phyloP scores from a whole-genome alignment of 2,113 vertebrate species.

The Odocoileus virginianus region DNA sequence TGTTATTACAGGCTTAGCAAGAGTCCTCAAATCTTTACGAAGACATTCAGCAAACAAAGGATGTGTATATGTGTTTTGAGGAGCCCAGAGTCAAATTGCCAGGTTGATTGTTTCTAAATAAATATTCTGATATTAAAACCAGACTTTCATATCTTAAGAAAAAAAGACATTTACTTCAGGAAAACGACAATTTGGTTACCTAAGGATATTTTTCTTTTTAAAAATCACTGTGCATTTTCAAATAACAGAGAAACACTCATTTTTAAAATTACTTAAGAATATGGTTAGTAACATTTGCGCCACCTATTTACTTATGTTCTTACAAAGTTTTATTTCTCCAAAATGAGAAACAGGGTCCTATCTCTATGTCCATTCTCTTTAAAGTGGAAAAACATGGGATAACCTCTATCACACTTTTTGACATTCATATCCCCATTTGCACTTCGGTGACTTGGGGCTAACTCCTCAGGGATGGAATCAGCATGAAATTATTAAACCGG shows the following conservation, averaged over 20 bases:
- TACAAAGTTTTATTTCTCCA: background rate
- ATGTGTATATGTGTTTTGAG: slow-evolving; percentile 22
- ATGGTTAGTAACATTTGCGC: background rate
- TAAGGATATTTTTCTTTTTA: background rate
- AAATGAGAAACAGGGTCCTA: slow-evolving; percentile 24
- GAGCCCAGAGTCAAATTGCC: slow-evolving; percentile 14
- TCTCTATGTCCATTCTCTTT: slow-evolving; percentile 21
- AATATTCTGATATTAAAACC: slow-evolving; percentile 53
- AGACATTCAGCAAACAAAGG: slow-evolving; percentile 39
- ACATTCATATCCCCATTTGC: slow-evolving; percentile 56
- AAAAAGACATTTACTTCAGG: background rate
- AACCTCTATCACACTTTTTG: slow-evolving; percentile 34
- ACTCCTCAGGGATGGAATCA: slow-evolving; percentile 19
- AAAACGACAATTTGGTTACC: slow-evolving; percentile 28
- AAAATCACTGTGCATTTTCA: slow-evolving; percentile 10
- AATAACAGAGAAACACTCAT: background rate
- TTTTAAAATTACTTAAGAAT: slow-evolving; percentile 2
- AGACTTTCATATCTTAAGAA: slow-evolving; percentile 26
- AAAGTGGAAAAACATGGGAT: slow-evolving; percentile 12
- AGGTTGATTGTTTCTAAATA: slow-evolving; percentile 41
- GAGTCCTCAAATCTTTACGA: slow-evolving; percentile 26
- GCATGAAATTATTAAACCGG: slow-evolving; percentile 44
- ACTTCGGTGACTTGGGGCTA: slow-evolving; percentile 48
- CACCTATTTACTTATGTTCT: background rate
- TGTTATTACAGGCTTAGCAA: slow-evolving; percentile 40